Conservation (phyloP, 2,888 invertebrate species). For the Bellardia bayeri region DNA sequence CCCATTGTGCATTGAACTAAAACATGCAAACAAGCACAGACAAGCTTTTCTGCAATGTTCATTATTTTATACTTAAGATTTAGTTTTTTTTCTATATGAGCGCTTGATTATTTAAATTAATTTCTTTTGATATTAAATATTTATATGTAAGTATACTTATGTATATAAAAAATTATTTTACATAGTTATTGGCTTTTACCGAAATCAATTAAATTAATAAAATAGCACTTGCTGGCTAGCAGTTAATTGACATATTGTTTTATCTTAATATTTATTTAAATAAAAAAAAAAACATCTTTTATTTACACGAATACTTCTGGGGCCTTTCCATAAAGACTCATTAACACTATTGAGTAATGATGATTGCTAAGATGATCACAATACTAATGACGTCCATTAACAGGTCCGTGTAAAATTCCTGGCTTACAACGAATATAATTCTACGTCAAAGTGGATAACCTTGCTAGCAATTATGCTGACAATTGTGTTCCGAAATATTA, state of each 20-base stretch:
- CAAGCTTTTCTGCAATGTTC: too few relatives aligned
- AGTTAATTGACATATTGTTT: background rate
- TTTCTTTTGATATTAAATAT: too few relatives aligned
- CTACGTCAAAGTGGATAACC: slow-evolving; percentile 16
- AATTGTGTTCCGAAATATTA: slow-evolving; percentile 9
- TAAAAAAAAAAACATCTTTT: background rate
- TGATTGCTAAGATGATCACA: slow-evolving; percentile 7
- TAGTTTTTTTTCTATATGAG: too few relatives aligned
- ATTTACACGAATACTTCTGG: slow-evolving; percentile 5
- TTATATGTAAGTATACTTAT: too few relatives aligned
- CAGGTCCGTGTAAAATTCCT: background rate
- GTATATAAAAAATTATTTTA: too few relatives aligned
- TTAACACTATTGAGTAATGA: background rate
- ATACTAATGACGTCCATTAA: background rate
- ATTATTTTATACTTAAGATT: too few relatives aligned
- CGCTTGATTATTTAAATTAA: too few relatives aligned
- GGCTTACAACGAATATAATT: background rate
- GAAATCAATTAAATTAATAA: background rate
- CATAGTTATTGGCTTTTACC: too few relatives aligned
- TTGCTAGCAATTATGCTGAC: slow-evolving; percentile 33
- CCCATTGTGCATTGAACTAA: too few relatives aligned
- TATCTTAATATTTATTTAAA: background rate
- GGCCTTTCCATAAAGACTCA: slow-evolving; percentile 34
- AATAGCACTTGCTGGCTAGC: background rate
- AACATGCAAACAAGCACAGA: too few relatives aligned